Evolutionary conservation across 2,797 vertebrate genomes (phyloP), one percentile per base, ranked within the genome.

Genomic region (Argentina silus): DNA sequence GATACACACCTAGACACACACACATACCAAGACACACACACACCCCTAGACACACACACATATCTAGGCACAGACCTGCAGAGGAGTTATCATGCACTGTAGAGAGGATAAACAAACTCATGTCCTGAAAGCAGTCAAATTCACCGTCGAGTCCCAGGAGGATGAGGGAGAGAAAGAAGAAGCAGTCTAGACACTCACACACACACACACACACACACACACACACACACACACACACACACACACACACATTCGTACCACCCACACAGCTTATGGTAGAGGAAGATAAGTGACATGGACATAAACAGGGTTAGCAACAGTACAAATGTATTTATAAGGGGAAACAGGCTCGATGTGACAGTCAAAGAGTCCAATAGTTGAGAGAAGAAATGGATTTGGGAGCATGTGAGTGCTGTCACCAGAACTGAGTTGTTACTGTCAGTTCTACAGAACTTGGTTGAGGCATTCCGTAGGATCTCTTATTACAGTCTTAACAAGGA

Each of bases 251-350:
- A 59, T 6, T 69, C 51, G 77, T 68, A 42, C 83, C 77, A 79
- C 86, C 84, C 83, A 84, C 83, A 70, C 79, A 81, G 80, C 87
- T 84, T 86, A 83, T 85, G 84, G 80, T 65, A 43, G 57, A 7
- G 57, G 36, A 79, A 80, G 87, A 88, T 86, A 86, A 86, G 77
- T 53, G 72, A 78, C 60, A 53, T 70, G 48, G 76, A 66, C 68
- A 78, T 15, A 6, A 80, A 75, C 47, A 51, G 82, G 74, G 68
- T 47, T 19, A 75, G 19, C 12, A 11, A 14, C 7, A 3, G 59
- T 61, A 6, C 21, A 36, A 21, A 36, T 36, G 27, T 36, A 36
- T 36, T 36, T 4, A 36, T 36, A 4, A 59, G 56, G 79, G 42
- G 60, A 68, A 69, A 82, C 76, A 69, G 70, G 79, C 70, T 80